Percentiles rank a stretch among this genome's conserved stretches.
Evolutionary conservation across 2,888 invertebrate species (phyloP).

Genomic region (Tigriopus californicus): DNA sequence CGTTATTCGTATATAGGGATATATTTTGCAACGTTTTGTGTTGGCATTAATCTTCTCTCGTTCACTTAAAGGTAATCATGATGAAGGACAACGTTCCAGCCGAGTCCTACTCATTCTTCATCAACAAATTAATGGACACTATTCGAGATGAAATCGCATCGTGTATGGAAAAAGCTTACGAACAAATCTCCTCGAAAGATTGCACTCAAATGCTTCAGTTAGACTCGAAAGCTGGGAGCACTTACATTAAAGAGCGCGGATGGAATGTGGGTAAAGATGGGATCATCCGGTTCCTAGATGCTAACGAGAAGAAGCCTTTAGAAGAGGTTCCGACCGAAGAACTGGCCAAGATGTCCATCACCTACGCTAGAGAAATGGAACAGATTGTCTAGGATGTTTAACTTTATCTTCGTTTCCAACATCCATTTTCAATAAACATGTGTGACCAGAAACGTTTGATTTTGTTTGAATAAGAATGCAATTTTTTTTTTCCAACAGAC

Average conservation of each 20-base stretch:
- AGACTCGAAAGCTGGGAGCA: constrained; percentile 40
- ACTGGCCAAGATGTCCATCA: constrained; percentile 79
- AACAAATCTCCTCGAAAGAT: constrained; percentile 64
- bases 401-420: background rate
- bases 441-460: background rate
- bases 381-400: constrained; percentile 81
- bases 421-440: background rate
- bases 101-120: constrained; percentile 84
- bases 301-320: constrained; percentile 42
- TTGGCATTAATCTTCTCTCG: too few species aligned
- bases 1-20: too few species aligned
- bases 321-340: constrained; percentile 72
- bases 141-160: constrained; percentile 87
- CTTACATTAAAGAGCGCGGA: constrained; percentile 17
- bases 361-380: constrained; percentile 91
- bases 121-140: constrained; percentile 84
- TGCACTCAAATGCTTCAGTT: constrained; percentile 77
- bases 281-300: constrained; percentile 3
- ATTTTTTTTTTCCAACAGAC: too few species aligned
- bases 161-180: constrained; percentile 91
- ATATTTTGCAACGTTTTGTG: too few species aligned
- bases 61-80: constrained; percentile 33
- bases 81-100: constrained; percentile 91
- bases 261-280: constrained; percentile 6
- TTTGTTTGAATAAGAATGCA: too few species aligned